These are phyloP conservation scores for Mayetiola destructor DNA, from an alignment of 2,888 invertebrate species.

Conservation along the genomic window DNA sequence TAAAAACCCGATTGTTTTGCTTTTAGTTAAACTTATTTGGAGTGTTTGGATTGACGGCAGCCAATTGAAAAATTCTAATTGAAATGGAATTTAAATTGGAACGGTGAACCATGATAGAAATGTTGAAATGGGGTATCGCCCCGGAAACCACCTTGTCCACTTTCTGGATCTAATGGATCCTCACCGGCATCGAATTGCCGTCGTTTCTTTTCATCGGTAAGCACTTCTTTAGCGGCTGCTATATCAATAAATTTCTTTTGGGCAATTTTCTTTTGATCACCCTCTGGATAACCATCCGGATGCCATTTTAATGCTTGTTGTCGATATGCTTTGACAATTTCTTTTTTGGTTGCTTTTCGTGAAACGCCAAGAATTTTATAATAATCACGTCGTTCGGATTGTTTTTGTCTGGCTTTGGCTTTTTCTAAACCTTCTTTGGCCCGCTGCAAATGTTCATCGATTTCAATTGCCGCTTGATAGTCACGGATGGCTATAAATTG, in stretches of 20 bases:
- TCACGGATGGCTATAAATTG: slow-evolving; percentile 60
- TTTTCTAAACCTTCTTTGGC: slow-evolving; percentile 80
- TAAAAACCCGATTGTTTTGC: too few relatives aligned
- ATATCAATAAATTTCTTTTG: slow-evolving; percentile 98
- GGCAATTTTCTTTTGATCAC: slow-evolving; percentile 79
- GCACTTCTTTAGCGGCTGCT: slow-evolving; percentile 92
- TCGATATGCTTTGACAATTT: slow-evolving; percentile 90
- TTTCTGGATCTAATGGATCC: slow-evolving; percentile 95
- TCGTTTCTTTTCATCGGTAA: slow-evolving; percentile 81
- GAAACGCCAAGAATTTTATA: slow-evolving; percentile 93
- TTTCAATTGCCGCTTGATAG: slow-evolving; percentile 69
- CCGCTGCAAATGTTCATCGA: slow-evolving; percentile 61
- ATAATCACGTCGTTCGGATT: slow-evolving; percentile 86
- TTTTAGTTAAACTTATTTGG: too few relatives aligned
- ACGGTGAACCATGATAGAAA: slow-evolving; percentile 75
- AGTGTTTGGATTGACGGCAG: too few relatives aligned
- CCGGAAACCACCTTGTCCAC: slow-evolving; percentile 42
- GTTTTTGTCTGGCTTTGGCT: slow-evolving; percentile 84
- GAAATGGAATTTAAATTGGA: slow-evolving; percentile 96
- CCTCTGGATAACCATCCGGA: slow-evolving; percentile 79
- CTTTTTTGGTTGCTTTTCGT: slow-evolving; percentile 77
- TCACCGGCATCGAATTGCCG: slow-evolving; percentile 86
- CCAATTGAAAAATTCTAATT: too few relatives aligned
- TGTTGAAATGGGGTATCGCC: slow-evolving; percentile 65
- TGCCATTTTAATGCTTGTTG: slow-evolving; percentile 98